A percentile compares a stretch with the other conserved stretches of the same genome.
phyloP scores from a whole-genome alignment of 2,797 vertebrate genomes.

The Oreortyx pictus region DNA sequence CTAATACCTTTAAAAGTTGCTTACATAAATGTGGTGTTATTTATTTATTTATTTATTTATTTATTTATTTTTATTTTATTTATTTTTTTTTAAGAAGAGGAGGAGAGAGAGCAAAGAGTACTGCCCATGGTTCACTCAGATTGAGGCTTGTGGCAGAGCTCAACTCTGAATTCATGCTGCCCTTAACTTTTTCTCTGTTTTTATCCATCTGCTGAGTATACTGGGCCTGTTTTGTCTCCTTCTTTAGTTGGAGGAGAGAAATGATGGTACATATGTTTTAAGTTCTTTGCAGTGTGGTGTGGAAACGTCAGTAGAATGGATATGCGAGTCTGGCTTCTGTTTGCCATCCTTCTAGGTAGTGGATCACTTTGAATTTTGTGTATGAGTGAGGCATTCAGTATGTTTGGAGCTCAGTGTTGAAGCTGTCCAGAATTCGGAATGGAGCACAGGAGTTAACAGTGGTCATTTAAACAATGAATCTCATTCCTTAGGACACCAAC shows the following conservation, averaged over 20 bases:
- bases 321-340: neutral
- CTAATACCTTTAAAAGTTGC: neutral
- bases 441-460: neutral
- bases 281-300: neutral
- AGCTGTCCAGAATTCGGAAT: neutral
- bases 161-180: neutral
- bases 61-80: no score
- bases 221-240: neutral
- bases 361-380: neutral
- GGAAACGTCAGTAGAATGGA: neutral
- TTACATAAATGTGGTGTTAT: no score
- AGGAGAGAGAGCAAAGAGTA: neutral
- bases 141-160: neutral
- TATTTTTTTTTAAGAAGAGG: neutral
- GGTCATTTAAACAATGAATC: neutral
- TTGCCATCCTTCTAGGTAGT: neutral
- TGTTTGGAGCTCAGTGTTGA: neutral
- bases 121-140: accelerated
- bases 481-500: accelerated
- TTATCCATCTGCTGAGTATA: neutral
- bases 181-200: neutral
- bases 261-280: neutral
- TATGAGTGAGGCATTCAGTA: neutral
- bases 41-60: no score
- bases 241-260: neutral